phyloP scores from a whole-genome alignment of 2,888 invertebrate genomes.

The Andrena hattorfiana region DNA sequence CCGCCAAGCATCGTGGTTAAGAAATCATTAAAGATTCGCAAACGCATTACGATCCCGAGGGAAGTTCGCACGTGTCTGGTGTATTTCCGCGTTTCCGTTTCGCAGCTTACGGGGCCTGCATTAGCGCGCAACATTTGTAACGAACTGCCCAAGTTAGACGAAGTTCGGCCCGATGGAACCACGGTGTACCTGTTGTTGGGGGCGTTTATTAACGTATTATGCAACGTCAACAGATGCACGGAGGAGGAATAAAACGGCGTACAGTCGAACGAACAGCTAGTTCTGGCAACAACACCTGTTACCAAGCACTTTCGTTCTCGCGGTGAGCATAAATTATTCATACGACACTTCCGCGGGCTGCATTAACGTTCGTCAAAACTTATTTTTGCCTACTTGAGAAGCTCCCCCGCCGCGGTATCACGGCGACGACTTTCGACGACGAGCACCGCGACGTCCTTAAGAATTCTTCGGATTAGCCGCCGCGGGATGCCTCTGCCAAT shows the following conservation, averaged over 20 bases:
- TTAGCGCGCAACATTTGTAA: conserved; percentile 56
- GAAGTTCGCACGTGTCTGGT: conserved; percentile 25
- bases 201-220: conserved; percentile 62
- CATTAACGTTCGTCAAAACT: conserved; percentile 59
- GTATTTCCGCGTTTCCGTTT: conserved; percentile 42
- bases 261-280: conserved; percentile 43
- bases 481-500: too few species aligned
- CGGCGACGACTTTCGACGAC: neutral
- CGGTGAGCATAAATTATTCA: conserved; percentile 58
- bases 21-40: conserved; percentile 48
- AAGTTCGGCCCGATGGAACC: conserved; percentile 36
- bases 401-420: conserved; percentile 1
- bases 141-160: conserved; percentile 51
- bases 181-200: conserved; percentile 45
- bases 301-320: conserved; percentile 38
- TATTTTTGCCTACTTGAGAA: conserved; percentile 44
- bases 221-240: conserved; percentile 55
- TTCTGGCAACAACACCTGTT: conserved; percentile 53
- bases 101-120: conserved; percentile 40
- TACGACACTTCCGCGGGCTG: conserved; percentile 34
- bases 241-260: conserved; percentile 36
- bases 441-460: neutral
- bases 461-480: neutral
- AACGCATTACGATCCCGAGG: conserved; percentile 28
- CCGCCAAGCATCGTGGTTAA: conserved; percentile 12